Evolutionary conservation across 1,140 invertebrate species (phyloP).

Genomic region (Trinorchestia longiramus): DNA sequence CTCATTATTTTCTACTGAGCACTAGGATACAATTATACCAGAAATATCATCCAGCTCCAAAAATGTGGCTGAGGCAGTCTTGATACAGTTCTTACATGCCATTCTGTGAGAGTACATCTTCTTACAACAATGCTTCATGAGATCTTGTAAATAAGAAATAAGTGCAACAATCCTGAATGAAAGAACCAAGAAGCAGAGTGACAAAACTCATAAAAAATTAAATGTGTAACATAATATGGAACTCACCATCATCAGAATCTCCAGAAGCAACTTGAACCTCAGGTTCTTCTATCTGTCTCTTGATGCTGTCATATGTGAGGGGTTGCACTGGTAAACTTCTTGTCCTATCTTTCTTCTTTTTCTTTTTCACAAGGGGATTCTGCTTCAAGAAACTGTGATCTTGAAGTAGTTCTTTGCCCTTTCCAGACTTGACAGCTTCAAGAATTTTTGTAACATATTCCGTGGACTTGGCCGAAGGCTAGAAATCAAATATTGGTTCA

Average conservation of each 20-base stretch:
- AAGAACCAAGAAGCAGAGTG: too few species aligned
- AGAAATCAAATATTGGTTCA: not conserved
- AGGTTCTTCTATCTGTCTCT: not conserved
- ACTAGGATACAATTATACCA: too few species aligned
- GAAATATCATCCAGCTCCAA: too few species aligned
- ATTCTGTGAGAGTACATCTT: too few species aligned
- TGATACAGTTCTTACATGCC: too few species aligned
- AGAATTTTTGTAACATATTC: conserved; percentile 37
- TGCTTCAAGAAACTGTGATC: not conserved
- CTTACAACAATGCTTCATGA: too few species aligned
- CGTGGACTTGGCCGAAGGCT: conserved; percentile 15
- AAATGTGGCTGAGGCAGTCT: too few species aligned
- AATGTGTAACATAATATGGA: not conserved
- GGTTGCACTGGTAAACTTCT: not conserved
- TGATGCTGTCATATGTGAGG: not conserved
- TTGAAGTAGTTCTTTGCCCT: conserved; percentile 25
- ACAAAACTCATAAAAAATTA: too few species aligned
- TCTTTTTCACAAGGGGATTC: not conserved
- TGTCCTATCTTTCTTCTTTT: not conserved
- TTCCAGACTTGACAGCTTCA: conserved; percentile 35
- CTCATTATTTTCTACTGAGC: too few species aligned
- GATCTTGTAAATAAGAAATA: too few species aligned
- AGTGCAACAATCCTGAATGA: too few species aligned
- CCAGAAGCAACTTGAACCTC: not conserved
- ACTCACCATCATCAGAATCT: conserved; percentile 25